Percentiles rank a stretch among this genome's conserved stretches.
Conservation (phyloP, 2,113 vertebrate genomes). For the Rhineura floridana region DNA sequence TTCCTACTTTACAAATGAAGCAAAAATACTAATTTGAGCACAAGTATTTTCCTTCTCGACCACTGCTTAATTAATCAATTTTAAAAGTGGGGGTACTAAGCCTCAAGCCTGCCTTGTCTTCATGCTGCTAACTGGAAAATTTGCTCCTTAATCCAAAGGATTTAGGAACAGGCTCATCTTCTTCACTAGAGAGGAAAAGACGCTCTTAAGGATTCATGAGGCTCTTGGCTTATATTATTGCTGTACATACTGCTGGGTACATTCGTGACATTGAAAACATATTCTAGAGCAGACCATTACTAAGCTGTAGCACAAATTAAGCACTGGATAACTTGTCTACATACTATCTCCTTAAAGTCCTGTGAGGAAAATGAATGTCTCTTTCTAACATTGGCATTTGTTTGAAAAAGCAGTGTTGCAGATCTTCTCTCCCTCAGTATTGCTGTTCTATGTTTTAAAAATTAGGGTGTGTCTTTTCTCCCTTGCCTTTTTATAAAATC, state of each 20-base stretch:
- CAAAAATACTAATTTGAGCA: neutral
- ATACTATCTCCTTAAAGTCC: neutral
- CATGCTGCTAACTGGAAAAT: neutral
- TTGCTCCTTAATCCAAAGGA: neutral
- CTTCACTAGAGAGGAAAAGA: neutral
- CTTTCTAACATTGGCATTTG: neutral
- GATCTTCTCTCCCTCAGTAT: neutral
- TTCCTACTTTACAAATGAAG: neutral
- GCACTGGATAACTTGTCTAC: neutral
- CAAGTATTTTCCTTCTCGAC: neutral
- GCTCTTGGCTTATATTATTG: neutral
- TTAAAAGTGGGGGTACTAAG: neutral
- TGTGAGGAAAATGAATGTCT: neutral
- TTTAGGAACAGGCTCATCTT: neutral
- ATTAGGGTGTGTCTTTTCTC: neutral
- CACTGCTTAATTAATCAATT: neutral
- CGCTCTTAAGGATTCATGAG: neutral
- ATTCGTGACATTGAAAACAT: neutral
- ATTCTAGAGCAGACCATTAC: neutral
- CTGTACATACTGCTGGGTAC: neutral
- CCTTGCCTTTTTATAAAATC: neutral
- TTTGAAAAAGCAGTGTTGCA: neutral
- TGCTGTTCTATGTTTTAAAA: slow-evolving; percentile 5
- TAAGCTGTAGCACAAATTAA: neutral
- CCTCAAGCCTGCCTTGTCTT: neutral